Conservation (phyloP, 2,113 vertebrate species). For the Acinonyx jubatus region DNA sequence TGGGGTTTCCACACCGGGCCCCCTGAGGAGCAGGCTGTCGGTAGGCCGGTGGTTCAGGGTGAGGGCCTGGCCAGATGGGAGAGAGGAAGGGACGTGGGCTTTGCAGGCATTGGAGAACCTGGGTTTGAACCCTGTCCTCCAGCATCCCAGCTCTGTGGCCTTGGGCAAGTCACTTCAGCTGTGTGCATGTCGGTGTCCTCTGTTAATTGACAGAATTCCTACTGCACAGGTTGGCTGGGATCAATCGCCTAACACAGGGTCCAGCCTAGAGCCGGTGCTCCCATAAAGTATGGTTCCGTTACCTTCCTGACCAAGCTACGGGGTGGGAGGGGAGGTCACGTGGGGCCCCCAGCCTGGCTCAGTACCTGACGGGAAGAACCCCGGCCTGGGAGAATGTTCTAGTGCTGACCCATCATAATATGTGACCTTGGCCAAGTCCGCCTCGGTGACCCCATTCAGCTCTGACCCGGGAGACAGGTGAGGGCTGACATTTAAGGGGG, state of each 20-base stretch:
- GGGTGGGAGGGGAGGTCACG: background rate
- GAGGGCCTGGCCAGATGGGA: background rate
- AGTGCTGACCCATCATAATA: background rate
- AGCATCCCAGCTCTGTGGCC: background rate
- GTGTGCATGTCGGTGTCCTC: background rate
- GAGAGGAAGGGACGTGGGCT: background rate
- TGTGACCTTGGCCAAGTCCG: background rate
- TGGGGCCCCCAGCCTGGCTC: background rate
- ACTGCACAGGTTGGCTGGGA: background rate
- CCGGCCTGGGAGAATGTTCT: background rate
- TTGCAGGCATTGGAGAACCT: background rate
- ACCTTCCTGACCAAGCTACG: background rate
- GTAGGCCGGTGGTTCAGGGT: background rate
- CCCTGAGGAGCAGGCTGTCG: background rate
- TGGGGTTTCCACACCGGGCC: background rate
- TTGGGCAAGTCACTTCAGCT: background rate
- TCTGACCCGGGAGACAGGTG: background rate
- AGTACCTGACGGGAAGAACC: background rate
- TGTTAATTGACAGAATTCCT: background rate
- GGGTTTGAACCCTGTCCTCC: background rate
- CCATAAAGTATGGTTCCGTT: accelerated
- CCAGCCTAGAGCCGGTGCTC: background rate
- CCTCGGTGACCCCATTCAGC: background rate
- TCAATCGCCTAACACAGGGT: background rate
- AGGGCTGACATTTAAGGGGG: background rate